Percentiles rank a stretch among this genome's conserved stretches.
Evolutionary conservation across 2,113 vertebrate genomes (phyloP).

Genomic region (Nettapus auritus): DNA sequence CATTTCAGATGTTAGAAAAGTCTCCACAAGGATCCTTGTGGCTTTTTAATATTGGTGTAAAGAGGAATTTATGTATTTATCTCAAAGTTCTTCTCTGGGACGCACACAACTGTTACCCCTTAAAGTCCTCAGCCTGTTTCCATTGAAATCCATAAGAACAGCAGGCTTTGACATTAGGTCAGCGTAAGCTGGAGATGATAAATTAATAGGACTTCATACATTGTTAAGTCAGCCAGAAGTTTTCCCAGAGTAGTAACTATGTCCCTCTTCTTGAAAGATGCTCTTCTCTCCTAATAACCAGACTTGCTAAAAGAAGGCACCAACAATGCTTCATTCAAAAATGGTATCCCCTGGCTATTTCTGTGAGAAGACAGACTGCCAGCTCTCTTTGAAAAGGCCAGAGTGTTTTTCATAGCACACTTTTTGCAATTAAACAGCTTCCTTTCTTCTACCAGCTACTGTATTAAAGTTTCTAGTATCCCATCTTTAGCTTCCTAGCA

Average conservation of each 20-base stretch:
- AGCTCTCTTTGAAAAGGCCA: background rate
- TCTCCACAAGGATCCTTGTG: background rate
- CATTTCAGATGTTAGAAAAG: background rate
- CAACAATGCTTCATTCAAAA: conserved; percentile 6
- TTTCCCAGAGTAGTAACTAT: background rate
- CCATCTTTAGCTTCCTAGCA: background rate
- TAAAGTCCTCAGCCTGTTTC: background rate
- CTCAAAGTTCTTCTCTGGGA: background rate
- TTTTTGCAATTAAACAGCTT: background rate
- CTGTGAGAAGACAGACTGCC: background rate
- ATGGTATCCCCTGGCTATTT: background rate
- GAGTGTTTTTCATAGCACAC: background rate
- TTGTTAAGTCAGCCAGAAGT: background rate
- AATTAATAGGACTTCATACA: background rate
- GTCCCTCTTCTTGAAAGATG: background rate
- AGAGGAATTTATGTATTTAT: background rate
- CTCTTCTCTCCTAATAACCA: background rate
- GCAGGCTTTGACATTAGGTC: background rate
- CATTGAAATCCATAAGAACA: background rate
- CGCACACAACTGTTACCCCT: background rate
- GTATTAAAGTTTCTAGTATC: background rate
- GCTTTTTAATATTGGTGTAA: background rate
- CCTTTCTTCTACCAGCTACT: background rate
- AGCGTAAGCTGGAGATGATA: background rate
- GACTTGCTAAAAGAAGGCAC: background rate